These are phyloP conservation scores for Dendrolimus pini DNA, from an alignment of 2,888 invertebrate genomes.

Conservation along the genomic window DNA sequence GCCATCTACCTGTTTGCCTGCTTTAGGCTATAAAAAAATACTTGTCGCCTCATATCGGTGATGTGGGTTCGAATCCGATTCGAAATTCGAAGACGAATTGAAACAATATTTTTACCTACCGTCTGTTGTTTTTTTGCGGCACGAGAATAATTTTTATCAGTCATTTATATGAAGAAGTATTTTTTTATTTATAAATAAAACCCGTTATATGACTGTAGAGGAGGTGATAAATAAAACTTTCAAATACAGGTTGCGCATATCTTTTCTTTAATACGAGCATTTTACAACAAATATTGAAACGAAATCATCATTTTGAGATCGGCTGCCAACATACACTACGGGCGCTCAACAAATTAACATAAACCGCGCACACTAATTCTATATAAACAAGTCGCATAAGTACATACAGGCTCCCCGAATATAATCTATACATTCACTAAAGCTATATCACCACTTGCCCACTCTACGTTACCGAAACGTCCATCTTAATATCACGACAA, in stretches of 20 bases:
- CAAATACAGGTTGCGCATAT: conserved; percentile 63
- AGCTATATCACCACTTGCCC: conserved; percentile 68
- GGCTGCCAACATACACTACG: conserved; percentile 76
- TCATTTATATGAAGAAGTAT: too few relatives aligned
- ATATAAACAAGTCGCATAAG: conserved; percentile 77
- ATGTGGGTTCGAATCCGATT: too few relatives aligned
- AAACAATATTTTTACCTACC: too few relatives aligned
- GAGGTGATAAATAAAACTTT: too few relatives aligned
- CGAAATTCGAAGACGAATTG: too few relatives aligned
- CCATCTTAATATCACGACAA: conserved; percentile 15
- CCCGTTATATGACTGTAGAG: too few relatives aligned
- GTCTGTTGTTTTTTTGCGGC: too few relatives aligned
- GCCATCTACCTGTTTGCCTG: too few relatives aligned
- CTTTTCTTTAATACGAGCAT: conserved; percentile 76
- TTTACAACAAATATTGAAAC: conserved; percentile 76
- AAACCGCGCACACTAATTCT: conserved; percentile 73
- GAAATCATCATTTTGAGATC: conserved; percentile 75
- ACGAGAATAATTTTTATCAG: too few relatives aligned
- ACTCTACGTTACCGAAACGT: conserved; percentile 52
- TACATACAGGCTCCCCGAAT: conserved; percentile 72
- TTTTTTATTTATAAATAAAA: too few relatives aligned
- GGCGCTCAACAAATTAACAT: conserved; percentile 76
- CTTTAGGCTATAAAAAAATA: too few relatives aligned
- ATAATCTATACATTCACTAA: conserved; percentile 72
- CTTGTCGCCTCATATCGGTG: too few relatives aligned